Evolutionary conservation across 2,113 vertebrate species (phyloP).

Genomic region (Carassius gibelio): DNA sequence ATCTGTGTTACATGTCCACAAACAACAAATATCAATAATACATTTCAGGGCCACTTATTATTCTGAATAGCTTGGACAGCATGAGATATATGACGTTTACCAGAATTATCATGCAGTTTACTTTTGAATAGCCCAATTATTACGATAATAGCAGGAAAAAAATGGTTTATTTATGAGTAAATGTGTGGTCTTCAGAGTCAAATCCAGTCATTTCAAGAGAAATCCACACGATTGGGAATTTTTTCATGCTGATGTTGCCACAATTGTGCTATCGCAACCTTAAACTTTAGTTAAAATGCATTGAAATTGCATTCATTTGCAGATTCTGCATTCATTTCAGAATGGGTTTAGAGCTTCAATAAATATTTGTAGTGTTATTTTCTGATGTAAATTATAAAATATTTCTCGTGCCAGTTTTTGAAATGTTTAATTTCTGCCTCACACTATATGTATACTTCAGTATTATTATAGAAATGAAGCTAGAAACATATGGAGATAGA

Average conservation of each 20-base stretch:
- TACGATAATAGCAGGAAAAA: no score
- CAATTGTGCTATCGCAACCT: neutral
- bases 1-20: neutral
- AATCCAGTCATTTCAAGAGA: neutral
- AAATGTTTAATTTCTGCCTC: neutral
- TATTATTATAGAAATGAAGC: neutral
- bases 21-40: neutral
- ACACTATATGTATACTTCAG: neutral
- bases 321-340: neutral
- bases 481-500: no score
- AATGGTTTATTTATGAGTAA: no score
- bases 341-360: neutral
- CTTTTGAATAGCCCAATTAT: no score
- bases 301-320: neutral
- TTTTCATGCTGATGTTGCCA: no score
- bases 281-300: neutral
- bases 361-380: neutral
- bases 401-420: neutral
- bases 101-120: no score
- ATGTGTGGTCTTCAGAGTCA: no score
- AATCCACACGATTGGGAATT: neutral
- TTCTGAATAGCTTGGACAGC: no score
- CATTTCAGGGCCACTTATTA: no score
- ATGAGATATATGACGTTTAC: neutral
- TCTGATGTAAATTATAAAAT: neutral